Evolutionary conservation across 1,140 invertebrate genomes (phyloP).

Genomic region (Drosophila truncata): DNA sequence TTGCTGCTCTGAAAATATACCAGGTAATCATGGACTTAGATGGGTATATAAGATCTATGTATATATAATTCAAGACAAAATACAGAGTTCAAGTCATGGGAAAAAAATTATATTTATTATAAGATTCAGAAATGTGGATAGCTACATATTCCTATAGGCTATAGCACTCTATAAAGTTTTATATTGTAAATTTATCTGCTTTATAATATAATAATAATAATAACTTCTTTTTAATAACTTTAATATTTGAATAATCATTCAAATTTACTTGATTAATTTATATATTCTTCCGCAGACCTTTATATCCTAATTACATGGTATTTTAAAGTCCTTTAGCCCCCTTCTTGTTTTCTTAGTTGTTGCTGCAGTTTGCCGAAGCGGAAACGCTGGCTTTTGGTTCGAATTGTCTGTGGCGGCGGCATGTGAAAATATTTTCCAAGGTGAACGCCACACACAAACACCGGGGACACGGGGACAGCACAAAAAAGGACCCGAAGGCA

Average conservation of each 20-base stretch:
- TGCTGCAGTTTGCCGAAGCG: slow-evolving; percentile 66
- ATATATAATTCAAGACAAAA: not conserved
- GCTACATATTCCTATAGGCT: no score
- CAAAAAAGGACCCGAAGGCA: slow-evolving; percentile 48
- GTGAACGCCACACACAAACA: slow-evolving; percentile 68
- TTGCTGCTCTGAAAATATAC: slow-evolving; percentile 5
- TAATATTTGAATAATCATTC: not conserved
- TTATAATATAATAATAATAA: not conserved
- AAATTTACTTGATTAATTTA: not conserved
- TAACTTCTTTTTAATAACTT: not conserved
- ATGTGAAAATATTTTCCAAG: slow-evolving; percentile 82
- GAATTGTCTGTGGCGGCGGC: slow-evolving; percentile 49
- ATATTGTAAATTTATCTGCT: not conserved
- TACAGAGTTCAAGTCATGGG: not conserved
- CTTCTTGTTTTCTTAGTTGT: slow-evolving; percentile 42
- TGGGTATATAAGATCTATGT: not conserved
- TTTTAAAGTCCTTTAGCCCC: not conserved
- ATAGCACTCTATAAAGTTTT: not conserved
- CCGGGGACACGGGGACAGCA: slow-evolving; percentile 29
- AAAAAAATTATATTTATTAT: not conserved
- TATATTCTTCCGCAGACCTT: not conserved
- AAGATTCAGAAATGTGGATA: not conserved
- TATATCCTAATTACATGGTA: slow-evolving; percentile 1
- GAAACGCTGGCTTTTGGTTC: slow-evolving; percentile 62
- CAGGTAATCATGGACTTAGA: slow-evolving; percentile 1